Evolutionary conservation across 2,113 vertebrate genomes (phyloP).

Genomic region (Epinephelus moara): DNA sequence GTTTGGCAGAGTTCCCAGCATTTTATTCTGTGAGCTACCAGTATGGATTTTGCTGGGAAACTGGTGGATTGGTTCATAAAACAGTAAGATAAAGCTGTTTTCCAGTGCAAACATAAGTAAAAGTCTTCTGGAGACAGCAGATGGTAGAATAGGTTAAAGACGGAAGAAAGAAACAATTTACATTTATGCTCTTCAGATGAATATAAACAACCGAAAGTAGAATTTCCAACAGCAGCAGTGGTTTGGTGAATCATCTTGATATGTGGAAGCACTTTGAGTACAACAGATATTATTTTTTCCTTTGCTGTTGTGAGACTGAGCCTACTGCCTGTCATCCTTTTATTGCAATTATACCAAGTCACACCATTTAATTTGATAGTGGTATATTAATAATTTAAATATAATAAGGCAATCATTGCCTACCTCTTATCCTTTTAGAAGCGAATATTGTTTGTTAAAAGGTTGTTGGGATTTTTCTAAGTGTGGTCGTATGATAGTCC

Average conservation of each 20-base stretch:
- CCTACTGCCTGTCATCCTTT: background rate
- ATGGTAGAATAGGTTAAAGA: conserved; percentile 6
- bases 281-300: background rate
- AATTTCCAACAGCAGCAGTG: background rate
- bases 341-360: background rate
- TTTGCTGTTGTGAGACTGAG: background rate
- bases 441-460: too few relatives aligned
- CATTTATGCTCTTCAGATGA: conserved; percentile 13
- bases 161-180: background rate
- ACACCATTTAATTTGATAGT: background rate
- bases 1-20: background rate
- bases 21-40: background rate
- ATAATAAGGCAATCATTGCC: too few relatives aligned
- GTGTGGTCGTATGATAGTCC: too few relatives aligned
- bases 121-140: background rate
- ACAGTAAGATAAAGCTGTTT: background rate
- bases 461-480: too few relatives aligned
- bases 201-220: background rate
- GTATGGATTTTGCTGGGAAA: background rate
- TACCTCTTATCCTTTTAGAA: background rate
- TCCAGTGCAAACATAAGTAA: background rate
- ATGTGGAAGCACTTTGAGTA: background rate
- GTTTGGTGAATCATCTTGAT: background rate
- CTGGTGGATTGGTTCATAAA: conserved; percentile 1
- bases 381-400: too few relatives aligned